Evolutionary conservation across 1,140 invertebrate species (phyloP).

Genomic region (Zaprionus ornatus): DNA sequence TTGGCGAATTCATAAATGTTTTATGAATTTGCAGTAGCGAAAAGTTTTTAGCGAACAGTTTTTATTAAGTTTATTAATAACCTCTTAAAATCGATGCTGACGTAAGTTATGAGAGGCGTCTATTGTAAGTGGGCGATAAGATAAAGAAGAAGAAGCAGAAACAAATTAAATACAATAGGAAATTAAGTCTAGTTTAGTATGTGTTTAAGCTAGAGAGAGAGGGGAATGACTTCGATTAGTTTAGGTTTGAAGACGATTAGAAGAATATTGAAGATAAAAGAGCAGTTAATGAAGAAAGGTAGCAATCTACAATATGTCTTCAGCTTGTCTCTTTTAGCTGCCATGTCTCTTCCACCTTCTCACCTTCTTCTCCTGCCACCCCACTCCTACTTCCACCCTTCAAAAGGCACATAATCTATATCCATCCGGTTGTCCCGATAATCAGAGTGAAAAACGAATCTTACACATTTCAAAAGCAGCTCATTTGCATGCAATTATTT

Average conservation of each 20-base stretch:
- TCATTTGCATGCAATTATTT: slow-evolving; percentile 80
- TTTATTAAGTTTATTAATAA: slow-evolving; percentile 11
- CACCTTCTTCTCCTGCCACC: background rate
- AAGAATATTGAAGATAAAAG: background rate
- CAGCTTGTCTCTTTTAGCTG: background rate
- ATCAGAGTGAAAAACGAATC: slow-evolving; percentile 14
- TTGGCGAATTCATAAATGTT: slow-evolving; percentile 25
- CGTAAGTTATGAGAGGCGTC: slow-evolving; percentile 24
- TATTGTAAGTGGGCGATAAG: slow-evolving; percentile 4
- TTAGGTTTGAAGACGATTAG: background rate
- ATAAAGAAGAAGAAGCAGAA: background rate
- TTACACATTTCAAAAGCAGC: slow-evolving; percentile 30
- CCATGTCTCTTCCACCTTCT: too few relatives aligned
- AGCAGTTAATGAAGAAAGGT: background rate
- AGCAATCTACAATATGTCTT: background rate
- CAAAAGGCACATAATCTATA: background rate
- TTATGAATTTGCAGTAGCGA: background rate
- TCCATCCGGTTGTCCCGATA: background rate
- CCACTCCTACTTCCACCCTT: background rate
- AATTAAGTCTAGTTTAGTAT: slow-evolving; percentile 4
- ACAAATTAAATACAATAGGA: background rate
- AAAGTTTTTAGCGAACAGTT: background rate
- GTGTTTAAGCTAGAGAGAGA: background rate
- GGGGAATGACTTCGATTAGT: background rate
- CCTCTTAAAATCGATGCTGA: slow-evolving; percentile 28